Conservation (phyloP, 2,797 vertebrate species). For the Liparis tanakae region DNA sequence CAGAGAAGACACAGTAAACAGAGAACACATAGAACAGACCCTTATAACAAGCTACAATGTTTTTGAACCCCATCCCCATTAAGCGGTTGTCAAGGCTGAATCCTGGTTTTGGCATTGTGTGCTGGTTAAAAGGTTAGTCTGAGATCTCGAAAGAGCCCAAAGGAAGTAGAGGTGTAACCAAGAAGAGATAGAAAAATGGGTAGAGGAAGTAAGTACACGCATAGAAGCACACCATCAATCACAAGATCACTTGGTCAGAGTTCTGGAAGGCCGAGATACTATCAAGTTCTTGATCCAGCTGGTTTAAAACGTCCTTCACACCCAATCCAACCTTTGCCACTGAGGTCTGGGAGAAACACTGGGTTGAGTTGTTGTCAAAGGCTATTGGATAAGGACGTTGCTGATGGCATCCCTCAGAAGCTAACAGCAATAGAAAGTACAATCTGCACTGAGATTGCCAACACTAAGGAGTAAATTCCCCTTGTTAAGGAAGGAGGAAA, state of each 20-base stretch:
- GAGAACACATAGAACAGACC: too few species aligned
- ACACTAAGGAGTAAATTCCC: too few species aligned
- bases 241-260: not conserved
- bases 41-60: not conserved
- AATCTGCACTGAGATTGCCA: too few species aligned
- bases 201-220: not conserved
- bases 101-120: not conserved
- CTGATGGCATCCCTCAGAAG: too few species aligned
- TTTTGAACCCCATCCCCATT: slow-evolving; percentile 2
- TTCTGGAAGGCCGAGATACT: not conserved
- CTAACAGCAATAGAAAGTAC: too few species aligned
- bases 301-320: not conserved
- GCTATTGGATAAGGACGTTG: too few species aligned
- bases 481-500: too few species aligned
- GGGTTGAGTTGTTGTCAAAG: too few species aligned
- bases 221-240: not conserved
- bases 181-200: not conserved
- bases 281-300: not conserved
- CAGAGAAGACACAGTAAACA: too few species aligned
- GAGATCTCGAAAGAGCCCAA: too few species aligned
- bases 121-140: too few species aligned
- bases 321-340: slow-evolving; percentile 1
- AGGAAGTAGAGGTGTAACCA: too few species aligned
- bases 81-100: not conserved
- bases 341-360: not conserved